These are phyloP conservation scores for Pantherophis vulpinus DNA, from an alignment of 2,797 vertebrate genomes.

Conservation along the genomic window DNA sequence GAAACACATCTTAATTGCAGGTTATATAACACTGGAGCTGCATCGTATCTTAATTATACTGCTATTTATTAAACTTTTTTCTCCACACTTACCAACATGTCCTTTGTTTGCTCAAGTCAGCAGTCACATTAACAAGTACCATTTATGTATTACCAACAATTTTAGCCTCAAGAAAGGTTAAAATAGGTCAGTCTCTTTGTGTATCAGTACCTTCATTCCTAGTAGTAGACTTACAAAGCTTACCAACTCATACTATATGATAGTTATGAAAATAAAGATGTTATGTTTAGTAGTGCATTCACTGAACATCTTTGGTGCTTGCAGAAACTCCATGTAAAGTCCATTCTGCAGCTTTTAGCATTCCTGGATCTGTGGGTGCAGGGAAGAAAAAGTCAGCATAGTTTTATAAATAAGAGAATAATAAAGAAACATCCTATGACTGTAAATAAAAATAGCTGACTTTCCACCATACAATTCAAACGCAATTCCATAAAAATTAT, in stretches of 20 bases:
- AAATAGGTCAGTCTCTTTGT: conserved; percentile 61
- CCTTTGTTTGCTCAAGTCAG: conserved; percentile 42
- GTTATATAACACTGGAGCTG: conserved; percentile 27
- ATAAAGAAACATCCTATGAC: neutral
- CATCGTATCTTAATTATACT: conserved; percentile 17
- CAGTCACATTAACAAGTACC: conserved; percentile 30
- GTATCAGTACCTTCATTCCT: conserved; percentile 37
- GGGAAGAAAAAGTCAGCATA: neutral
- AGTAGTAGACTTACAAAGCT: conserved; percentile 48
- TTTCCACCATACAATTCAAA: neutral
- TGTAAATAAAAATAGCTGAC: neutral
- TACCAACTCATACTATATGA: conserved; percentile 59
- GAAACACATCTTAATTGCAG: conserved; percentile 44
- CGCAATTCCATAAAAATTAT: neutral
- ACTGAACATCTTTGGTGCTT: conserved; percentile 71
- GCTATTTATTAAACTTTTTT: conserved; percentile 17
- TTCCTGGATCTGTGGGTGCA: conserved; percentile 43
- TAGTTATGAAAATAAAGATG: conserved; percentile 67
- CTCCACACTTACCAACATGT: conserved; percentile 18
- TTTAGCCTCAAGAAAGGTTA: conserved; percentile 54
- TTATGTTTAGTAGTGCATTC: conserved; percentile 63
- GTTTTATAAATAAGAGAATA: neutral
- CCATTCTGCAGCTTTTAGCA: conserved; percentile 39
- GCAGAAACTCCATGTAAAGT: conserved; percentile 57
- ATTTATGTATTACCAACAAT: conserved; percentile 51